phyloP scores from a whole-genome alignment of 2,797 vertebrate species.

The Phyllotis vaccarum region DNA sequence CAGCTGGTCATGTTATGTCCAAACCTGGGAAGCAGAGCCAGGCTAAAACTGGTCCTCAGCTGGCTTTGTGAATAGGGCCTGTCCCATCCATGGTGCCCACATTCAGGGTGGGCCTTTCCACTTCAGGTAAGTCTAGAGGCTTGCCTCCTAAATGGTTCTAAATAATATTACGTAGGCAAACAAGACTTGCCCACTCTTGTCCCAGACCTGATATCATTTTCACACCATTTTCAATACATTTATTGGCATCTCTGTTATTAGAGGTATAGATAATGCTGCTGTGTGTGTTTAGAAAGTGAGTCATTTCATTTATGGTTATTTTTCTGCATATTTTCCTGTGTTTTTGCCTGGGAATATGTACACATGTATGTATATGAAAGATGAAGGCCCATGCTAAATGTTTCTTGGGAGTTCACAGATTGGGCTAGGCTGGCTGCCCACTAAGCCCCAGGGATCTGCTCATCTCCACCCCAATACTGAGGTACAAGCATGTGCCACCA shows the following conservation, averaged over 20 bases:
- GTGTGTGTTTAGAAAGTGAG: background rate
- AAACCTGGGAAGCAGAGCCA: background rate
- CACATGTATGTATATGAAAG: background rate
- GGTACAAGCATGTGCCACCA: too few relatives aligned
- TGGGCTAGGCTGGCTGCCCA: too few relatives aligned
- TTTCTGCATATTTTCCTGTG: background rate
- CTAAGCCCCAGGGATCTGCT: background rate
- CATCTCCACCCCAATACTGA: background rate
- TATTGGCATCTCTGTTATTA: background rate
- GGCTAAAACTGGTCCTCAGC: background rate
- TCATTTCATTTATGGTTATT: background rate
- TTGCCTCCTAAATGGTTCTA: background rate
- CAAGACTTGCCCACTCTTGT: background rate
- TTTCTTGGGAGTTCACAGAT: too few relatives aligned
- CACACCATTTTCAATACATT: constrained; percentile 7
- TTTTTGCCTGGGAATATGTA: background rate
- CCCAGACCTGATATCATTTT: background rate
- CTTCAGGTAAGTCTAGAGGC: background rate
- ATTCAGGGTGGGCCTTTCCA: background rate
- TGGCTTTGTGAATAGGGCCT: background rate
- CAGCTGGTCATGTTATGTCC: background rate
- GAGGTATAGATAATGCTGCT: background rate
- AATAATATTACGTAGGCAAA: background rate
- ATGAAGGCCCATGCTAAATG: too few relatives aligned
- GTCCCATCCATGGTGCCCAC: background rate